phyloP scores from a whole-genome alignment of 2,797 vertebrate genomes.

The Calcarius lapponicus region DNA sequence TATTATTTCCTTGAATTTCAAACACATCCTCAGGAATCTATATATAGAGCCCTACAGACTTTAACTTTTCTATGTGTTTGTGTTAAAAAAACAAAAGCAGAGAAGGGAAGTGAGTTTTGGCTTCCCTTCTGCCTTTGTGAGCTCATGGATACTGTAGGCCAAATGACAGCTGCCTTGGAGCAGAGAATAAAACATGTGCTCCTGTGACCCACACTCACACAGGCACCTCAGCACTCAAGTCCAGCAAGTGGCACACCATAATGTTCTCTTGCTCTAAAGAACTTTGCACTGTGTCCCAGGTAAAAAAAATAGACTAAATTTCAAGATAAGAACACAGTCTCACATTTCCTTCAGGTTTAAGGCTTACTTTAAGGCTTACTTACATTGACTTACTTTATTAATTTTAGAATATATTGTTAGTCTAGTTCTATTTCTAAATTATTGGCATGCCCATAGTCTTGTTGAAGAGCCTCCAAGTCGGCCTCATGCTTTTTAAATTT shows the following conservation, averaged over 20 bases:
- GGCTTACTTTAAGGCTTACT: not conserved
- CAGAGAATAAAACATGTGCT: not conserved
- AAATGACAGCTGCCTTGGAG: not conserved
- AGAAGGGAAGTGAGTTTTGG: conserved; percentile 41
- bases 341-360: not conserved
- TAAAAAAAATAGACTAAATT: not conserved
- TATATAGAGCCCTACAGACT: not conserved
- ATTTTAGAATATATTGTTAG: not conserved
- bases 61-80: conserved; percentile 20
- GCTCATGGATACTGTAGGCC: not conserved
- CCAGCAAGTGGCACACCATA: rapidly evolving
- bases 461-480: not conserved
- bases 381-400: not conserved
- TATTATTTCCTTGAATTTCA: conserved; percentile 31
- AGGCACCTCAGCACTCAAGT: not conserved
- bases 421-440: not conserved
- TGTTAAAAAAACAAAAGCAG: conserved; percentile 37
- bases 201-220: not conserved
- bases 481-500: not conserved
- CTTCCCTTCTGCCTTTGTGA: conserved; percentile 41
- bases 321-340: not conserved
- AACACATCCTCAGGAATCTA: not conserved
- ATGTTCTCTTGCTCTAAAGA: not conserved
- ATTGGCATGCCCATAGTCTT: not conserved
- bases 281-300: not conserved